Conservation (phyloP, 2,113 vertebrate species). For the Grantiella picta region DNA sequence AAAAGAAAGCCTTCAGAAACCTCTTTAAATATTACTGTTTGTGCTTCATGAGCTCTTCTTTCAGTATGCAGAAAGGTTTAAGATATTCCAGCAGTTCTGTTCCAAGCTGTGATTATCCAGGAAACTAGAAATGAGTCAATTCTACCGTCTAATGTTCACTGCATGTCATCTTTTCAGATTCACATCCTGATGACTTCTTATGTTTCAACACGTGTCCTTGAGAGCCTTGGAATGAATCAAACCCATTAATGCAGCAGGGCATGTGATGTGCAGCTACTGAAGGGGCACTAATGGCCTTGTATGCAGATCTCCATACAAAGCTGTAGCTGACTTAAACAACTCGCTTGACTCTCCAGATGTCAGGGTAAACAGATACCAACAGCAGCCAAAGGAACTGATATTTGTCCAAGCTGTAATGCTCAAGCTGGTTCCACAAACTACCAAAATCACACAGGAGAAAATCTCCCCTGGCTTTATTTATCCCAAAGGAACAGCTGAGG, state of each 20-base stretch:
- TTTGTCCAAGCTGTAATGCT: neutral
- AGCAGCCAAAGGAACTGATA: neutral
- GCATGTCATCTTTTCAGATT: slow-evolving; percentile 15
- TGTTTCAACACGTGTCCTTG: neutral
- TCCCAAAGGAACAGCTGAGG: neutral
- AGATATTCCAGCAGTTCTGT: neutral
- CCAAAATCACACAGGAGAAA: neutral
- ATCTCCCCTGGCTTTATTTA: neutral
- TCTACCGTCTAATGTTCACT: neutral
- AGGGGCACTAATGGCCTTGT: neutral
- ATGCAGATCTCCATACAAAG: neutral
- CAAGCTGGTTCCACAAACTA: neutral
- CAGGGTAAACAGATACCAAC: neutral
- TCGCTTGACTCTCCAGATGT: neutral
- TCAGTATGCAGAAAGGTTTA: neutral
- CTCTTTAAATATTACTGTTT: neutral
- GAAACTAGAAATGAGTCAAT: neutral
- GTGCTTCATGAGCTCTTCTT: slow-evolving; percentile 4
- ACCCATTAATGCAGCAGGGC: neutral
- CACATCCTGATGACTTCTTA: neutral
- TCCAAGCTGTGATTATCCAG: slow-evolving; percentile 29
- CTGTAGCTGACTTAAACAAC: neutral
- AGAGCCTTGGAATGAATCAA: neutral
- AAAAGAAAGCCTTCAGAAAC: neutral
- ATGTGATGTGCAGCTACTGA: neutral